Evolutionary conservation across 2,888 invertebrate genomes (phyloP).

Genomic region (Eupithecia insigniata): DNA sequence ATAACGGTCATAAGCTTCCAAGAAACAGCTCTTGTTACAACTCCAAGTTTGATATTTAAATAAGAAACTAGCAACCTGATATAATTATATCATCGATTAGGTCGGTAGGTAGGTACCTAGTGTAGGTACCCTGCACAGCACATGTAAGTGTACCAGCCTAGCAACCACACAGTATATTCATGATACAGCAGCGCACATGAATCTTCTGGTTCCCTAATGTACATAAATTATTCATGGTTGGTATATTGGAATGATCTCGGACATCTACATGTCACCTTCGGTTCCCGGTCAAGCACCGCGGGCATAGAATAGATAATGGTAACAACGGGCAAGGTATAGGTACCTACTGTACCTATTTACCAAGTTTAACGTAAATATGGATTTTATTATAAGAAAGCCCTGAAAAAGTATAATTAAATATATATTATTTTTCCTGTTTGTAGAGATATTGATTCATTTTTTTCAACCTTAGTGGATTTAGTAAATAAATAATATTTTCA

Average conservation of each 20-base stretch:
- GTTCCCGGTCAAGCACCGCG: constrained; percentile 53
- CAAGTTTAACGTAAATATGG: no score
- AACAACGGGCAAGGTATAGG: no score
- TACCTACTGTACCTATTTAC: no score
- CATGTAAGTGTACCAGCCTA: not conserved
- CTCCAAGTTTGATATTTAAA: no score
- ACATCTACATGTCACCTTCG: constrained; percentile 71
- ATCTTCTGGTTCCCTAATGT: not conserved
- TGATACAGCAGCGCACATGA: not conserved
- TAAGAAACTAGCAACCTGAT: no score
- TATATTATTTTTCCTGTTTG: not conserved
- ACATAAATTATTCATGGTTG: constrained; percentile 20
- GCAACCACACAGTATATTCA: not conserved
- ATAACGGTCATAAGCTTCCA: no score
- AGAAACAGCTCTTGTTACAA: no score
- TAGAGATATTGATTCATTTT: no score
- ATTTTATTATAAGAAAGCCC: no score
- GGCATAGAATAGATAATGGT: not conserved
- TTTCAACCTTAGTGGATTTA: no score
- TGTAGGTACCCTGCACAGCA: not conserved
- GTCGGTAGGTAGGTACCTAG: not conserved
- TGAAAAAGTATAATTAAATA: no score
- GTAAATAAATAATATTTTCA: no score
- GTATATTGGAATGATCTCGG: constrained; percentile 23
- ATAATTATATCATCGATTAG: not conserved